Evolutionary conservation across 2,797 vertebrate genomes (phyloP).

Genomic region (Acropternis orthonyx): DNA sequence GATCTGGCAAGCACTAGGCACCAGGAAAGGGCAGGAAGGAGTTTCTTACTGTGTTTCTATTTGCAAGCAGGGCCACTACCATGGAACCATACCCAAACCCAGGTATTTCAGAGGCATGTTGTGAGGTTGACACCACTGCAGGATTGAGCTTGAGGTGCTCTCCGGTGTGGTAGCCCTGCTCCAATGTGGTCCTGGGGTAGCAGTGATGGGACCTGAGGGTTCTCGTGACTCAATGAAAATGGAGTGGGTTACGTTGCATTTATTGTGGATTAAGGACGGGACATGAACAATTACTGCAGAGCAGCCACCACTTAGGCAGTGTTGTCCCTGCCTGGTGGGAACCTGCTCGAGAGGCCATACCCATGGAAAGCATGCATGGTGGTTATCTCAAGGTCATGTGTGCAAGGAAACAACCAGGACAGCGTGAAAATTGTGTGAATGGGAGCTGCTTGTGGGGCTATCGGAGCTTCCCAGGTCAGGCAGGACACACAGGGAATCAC

Average conservation of each 20-base stretch:
- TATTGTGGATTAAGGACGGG: background rate
- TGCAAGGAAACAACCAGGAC: conserved; percentile 29
- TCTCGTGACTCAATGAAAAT: background rate
- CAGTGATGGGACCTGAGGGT: fast-evolving
- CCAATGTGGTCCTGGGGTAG: fast-evolving
- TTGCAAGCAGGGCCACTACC: background rate
- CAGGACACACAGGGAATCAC: conserved; percentile 5
- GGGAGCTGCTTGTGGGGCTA: background rate
- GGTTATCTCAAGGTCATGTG: background rate
- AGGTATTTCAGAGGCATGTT: background rate
- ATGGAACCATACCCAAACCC: background rate
- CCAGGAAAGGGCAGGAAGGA: background rate
- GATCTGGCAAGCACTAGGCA: background rate
- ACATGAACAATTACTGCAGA: background rate
- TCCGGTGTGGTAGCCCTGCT: background rate
- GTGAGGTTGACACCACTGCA: background rate
- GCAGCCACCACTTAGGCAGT: background rate
- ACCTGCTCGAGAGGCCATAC: background rate
- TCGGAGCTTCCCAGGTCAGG: background rate
- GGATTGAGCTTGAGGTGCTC: background rate
- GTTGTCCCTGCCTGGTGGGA: background rate
- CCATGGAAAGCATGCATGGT: background rate
- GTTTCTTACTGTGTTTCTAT: background rate
- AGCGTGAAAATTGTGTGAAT: background rate
- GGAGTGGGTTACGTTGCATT: background rate